phyloP scores from a whole-genome alignment of 2,888 invertebrate genomes.

The Clostera curtula region DNA sequence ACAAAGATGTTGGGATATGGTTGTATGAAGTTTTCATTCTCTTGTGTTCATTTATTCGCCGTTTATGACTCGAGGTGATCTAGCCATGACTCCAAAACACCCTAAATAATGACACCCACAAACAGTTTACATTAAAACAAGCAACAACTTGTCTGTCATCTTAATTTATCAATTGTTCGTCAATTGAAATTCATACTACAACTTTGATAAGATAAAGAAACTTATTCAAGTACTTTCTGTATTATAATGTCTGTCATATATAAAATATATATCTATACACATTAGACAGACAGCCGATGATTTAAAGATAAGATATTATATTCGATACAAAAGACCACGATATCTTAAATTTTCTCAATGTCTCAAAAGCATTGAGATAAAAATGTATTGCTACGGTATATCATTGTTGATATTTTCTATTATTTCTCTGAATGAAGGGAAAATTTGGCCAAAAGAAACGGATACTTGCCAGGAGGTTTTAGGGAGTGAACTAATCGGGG shows the following conservation, averaged over 20 bases:
- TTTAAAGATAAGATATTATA: slow-evolving; percentile 32
- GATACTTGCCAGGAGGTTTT: slow-evolving; percentile 50
- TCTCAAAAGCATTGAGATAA: slow-evolving; percentile 19
- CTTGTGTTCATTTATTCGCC: no score
- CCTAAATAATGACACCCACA: slow-evolving; percentile 2
- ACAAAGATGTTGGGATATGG: no score
- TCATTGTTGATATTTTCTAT: slow-evolving; percentile 32
- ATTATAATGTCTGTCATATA: slow-evolving; percentile 27
- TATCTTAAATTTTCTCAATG: slow-evolving; percentile 29
- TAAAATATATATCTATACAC: slow-evolving; percentile 23
- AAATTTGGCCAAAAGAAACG: slow-evolving; percentile 31
- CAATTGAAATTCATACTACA: slow-evolving; percentile 16
- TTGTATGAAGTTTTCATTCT: no score
- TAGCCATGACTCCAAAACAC: no score
- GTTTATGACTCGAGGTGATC: no score
- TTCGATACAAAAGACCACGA: slow-evolving; percentile 28
- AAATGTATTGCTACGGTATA: slow-evolving; percentile 35
- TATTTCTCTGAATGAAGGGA: slow-evolving; percentile 34
- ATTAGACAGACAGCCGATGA: slow-evolving; percentile 24
- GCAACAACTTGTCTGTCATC: slow-evolving; percentile 5
- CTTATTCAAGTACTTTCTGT: slow-evolving; percentile 18
- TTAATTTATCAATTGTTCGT: slow-evolving; percentile 5
- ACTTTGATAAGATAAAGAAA: slow-evolving; percentile 23
- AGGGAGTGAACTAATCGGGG: slow-evolving; percentile 60
- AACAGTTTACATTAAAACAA: slow-evolving; percentile 7